phyloP scores from a whole-genome alignment of 2,113 vertebrate species.

The Ptychochromis oligacanthus region DNA sequence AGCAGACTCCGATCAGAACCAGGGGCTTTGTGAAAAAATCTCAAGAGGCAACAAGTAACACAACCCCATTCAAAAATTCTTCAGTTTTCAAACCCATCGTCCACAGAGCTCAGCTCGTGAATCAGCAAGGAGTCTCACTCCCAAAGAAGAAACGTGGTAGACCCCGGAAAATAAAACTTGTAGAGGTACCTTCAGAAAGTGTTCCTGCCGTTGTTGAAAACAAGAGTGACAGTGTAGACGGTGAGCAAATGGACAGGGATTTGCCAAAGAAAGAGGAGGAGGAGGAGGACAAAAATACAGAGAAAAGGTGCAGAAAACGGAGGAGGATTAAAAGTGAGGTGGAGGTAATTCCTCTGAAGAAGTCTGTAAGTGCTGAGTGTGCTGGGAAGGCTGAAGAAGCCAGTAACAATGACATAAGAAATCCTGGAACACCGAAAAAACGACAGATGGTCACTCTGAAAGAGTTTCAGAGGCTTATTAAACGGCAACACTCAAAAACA shows the following conservation, averaged over 20 bases:
- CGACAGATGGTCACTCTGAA: constrained; percentile 11
- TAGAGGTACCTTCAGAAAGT: accelerated
- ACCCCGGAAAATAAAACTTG: neutral
- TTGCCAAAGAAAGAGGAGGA: neutral
- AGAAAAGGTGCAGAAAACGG: neutral
- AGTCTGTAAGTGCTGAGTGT: accelerated
- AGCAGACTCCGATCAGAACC: constrained; percentile 23
- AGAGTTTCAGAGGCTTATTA: constrained; percentile 45
- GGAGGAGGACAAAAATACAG: neutral
- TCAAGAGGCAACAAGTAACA: neutral
- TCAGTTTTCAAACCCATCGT: neutral
- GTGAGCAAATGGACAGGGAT: neutral
- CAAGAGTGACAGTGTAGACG: neutral
- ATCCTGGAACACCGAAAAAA: neutral
- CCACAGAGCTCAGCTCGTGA: neutral
- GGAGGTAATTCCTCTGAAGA: neutral
- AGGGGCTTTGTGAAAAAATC: constrained; percentile 14
- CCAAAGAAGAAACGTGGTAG: constrained; percentile 30
- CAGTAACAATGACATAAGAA: accelerated
- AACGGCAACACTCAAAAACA: constrained; percentile 6
- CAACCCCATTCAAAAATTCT: neutral
- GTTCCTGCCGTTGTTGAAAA: neutral
- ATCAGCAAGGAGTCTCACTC: neutral
- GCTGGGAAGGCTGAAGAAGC: neutral
- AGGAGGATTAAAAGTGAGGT: neutral